phyloP scores from a whole-genome alignment of 2,797 vertebrate species.

The Labroides dimidiatus region DNA sequence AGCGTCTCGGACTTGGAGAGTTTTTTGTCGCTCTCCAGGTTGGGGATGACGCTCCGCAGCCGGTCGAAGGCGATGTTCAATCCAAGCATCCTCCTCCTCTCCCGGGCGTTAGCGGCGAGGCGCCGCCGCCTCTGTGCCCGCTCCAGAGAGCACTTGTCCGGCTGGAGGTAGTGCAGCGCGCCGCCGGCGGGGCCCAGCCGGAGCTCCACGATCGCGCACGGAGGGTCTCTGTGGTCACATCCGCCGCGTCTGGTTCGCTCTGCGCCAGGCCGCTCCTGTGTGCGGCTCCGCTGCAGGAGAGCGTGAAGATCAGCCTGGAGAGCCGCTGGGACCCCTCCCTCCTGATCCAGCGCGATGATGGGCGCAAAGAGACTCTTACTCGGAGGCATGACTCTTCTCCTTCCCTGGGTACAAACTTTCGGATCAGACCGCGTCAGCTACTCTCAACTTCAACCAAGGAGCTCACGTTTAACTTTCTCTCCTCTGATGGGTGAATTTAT shows the following conservation, averaged over 20 bases:
- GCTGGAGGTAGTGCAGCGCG: conserved; percentile 64
- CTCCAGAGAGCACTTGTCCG: conserved; percentile 69
- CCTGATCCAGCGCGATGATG: conserved; percentile 50
- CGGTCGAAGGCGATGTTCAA: conserved; percentile 88
- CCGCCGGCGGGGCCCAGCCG: conserved; percentile 54
- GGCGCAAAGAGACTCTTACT: conserved; percentile 64
- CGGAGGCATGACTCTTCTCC: conserved; percentile 54
- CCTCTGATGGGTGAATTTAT: conserved; percentile 73
- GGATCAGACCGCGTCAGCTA: no score
- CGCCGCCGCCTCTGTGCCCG: conserved; percentile 76
- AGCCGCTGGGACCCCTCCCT: conserved; percentile 11
- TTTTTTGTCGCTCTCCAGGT: conserved; percentile 82
- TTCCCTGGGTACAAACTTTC: no score
- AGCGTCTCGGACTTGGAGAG: conserved; percentile 88
- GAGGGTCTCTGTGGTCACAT: conserved; percentile 37
- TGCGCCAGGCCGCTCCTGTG: conserved; percentile 36
- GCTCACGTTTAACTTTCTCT: background rate
- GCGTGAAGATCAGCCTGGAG: conserved; percentile 56
- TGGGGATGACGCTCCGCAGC: conserved; percentile 86
- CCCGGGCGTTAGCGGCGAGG: conserved; percentile 86
- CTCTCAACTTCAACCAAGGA: no score
- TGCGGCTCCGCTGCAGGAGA: conserved; percentile 57
- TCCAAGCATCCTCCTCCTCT: conserved; percentile 85
- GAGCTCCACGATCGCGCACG: conserved; percentile 74
- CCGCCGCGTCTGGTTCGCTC: conserved; percentile 34